Percentiles rank a stretch among this genome's conserved stretches.
phyloP scores from a whole-genome alignment of 2,113 vertebrate species.

The Corythornis vintsioides region DNA sequence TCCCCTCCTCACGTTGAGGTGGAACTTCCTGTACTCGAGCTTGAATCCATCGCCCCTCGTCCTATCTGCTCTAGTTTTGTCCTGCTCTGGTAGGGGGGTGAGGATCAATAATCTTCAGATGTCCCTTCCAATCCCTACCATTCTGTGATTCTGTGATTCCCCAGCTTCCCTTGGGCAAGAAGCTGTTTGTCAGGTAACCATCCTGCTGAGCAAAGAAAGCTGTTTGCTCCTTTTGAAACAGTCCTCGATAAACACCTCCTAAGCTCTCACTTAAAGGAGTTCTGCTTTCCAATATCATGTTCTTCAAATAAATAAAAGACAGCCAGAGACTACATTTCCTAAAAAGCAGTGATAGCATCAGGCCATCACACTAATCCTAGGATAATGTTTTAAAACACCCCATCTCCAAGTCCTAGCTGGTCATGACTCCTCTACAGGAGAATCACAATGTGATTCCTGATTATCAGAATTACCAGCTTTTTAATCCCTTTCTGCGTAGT shows the following conservation, averaged over 20 bases:
- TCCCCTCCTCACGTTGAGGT: too few relatives aligned
- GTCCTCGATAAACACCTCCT: neutral
- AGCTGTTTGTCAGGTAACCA: neutral
- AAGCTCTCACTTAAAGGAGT: neutral
- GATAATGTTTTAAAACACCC: neutral
- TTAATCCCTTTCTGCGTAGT: neutral
- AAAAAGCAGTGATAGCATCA: neutral
- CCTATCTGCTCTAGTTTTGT: too few relatives aligned
- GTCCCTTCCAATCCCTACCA: too few relatives aligned
- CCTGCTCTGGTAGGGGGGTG: too few relatives aligned
- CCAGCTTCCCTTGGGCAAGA: neutral
- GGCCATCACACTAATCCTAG: accelerated
- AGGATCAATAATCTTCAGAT: too few relatives aligned
- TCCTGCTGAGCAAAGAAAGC: neutral
- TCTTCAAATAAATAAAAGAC: neutral
- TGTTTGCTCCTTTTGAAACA: neutral
- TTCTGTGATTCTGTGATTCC: too few relatives aligned
- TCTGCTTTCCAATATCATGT: neutral
- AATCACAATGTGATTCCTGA: accelerated
- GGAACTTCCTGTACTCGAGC: too few relatives aligned
- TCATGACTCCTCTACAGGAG: neutral
- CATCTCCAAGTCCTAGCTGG: neutral
- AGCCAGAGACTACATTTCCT: neutral
- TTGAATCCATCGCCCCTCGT: too few relatives aligned
- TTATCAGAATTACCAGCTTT: neutral